Conservation (phyloP, 2,113 vertebrate genomes). For the Pholis gunnellus region DNA sequence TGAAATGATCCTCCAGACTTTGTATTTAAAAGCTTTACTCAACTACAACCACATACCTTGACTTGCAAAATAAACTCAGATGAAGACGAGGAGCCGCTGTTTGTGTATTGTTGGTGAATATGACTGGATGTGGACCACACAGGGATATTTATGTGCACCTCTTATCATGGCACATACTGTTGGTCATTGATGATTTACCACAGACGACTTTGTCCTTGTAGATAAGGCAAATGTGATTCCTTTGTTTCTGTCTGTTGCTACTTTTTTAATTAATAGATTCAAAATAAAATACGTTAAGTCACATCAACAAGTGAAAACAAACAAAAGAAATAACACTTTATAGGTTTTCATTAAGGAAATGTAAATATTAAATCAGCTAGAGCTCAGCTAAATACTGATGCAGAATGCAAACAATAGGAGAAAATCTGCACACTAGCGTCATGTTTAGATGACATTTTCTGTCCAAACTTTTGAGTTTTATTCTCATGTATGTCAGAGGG, state of each 20-base stretch:
- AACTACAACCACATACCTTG: neutral
- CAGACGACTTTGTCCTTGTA: neutral
- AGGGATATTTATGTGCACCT: constrained; percentile 24
- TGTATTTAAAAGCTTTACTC: neutral
- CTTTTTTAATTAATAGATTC: neutral
- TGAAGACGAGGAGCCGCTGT: neutral
- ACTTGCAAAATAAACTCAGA: neutral
- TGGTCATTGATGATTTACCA: constrained; percentile 18
- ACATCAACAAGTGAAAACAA: neutral
- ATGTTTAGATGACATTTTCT: neutral
- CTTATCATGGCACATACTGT: neutral
- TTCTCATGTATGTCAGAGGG: too few species aligned
- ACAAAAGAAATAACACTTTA: neutral
- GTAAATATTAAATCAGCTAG: neutral
- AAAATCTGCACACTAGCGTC: too few species aligned
- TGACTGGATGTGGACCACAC: neutral
- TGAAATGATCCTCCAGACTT: neutral
- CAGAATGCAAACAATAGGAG: neutral
- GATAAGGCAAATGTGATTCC: neutral
- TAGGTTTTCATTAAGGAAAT: neutral
- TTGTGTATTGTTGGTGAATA: neutral
- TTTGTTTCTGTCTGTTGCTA: neutral
- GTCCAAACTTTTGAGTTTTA: neutral
- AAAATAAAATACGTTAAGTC: neutral
- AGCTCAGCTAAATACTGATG: neutral